Evolutionary conservation across 1,140 invertebrate genomes (phyloP).

Genomic region (Cotesia typhae): DNA sequence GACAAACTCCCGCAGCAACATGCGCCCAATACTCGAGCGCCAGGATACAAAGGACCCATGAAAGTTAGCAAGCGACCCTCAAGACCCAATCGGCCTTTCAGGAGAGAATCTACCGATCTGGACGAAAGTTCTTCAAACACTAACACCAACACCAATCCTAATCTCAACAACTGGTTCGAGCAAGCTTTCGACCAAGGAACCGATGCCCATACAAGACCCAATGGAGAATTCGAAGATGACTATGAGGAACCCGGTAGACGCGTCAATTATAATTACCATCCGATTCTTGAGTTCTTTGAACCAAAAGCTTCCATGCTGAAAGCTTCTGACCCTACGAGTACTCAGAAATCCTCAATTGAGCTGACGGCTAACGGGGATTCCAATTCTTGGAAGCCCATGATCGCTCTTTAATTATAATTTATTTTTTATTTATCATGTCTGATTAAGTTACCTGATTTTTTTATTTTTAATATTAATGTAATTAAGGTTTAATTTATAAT

Average conservation of each 20-base stretch:
- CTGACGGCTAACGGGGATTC: constrained; percentile 34
- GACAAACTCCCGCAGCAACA: constrained; percentile 63
- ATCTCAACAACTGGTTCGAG: constrained; percentile 40
- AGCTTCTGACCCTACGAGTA: constrained; percentile 41
- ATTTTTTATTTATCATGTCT: constrained; percentile 30
- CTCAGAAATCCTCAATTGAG: constrained; percentile 31
- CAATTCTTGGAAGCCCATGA: constrained; percentile 61
- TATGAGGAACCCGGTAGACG: constrained; percentile 64
- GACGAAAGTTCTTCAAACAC: constrained; percentile 44
- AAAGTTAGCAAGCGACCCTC: constrained; percentile 46
- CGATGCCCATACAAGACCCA: constrained; percentile 50
- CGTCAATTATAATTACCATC: constrained; percentile 86
- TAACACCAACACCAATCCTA: background rate
- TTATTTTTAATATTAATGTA: no score
- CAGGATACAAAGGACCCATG: constrained; percentile 59
- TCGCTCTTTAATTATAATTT: constrained; percentile 46
- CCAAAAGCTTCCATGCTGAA: constrained; percentile 63
- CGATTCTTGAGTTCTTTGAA: constrained; percentile 84
- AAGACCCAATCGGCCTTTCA: constrained; percentile 56
- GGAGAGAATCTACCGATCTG: constrained; percentile 56
- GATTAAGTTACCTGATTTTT: no score
- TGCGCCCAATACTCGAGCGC: constrained; percentile 62
- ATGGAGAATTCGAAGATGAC: constrained; percentile 56
- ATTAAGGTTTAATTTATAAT: no score
- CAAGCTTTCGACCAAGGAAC: constrained; percentile 49